Evolutionary conservation across 2,888 invertebrate genomes (phyloP).

Genomic region (Platerodrilus igneus): DNA sequence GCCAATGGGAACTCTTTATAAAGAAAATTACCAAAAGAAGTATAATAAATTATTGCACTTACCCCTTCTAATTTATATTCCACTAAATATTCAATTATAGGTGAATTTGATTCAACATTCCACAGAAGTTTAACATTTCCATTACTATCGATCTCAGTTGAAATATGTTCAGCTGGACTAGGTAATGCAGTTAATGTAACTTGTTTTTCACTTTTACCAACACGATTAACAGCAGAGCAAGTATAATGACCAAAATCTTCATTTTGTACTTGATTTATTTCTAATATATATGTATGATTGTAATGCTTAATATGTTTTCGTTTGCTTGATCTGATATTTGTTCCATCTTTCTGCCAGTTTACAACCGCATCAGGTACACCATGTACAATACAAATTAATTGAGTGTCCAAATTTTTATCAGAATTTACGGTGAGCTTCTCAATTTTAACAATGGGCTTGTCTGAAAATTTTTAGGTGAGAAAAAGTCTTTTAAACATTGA

Average conservation of each 20-base stretch:
- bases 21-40: background rate
- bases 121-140: conserved; percentile 44
- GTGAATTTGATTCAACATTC: conserved; percentile 49
- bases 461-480: conserved; percentile 35
- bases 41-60: conserved; percentile 27
- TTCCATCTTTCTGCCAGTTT: conserved; percentile 40
- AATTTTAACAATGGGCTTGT: conserved; percentile 46
- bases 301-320: conserved; percentile 30
- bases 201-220: conserved; percentile 38
- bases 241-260: conserved; percentile 47
- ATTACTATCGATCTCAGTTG: conserved; percentile 18
- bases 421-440: conserved; percentile 46
- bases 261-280: conserved; percentile 38
- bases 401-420: conserved; percentile 44
- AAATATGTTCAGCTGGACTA: conserved; percentile 23
- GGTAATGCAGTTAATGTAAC: conserved; percentile 39
- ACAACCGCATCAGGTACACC: conserved; percentile 45
- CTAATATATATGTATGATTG: conserved; percentile 38
- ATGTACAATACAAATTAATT: conserved; percentile 47
- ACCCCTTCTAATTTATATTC: conserved; percentile 49
- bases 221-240: conserved; percentile 46
- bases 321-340: conserved; percentile 31
- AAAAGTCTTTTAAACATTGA: conserved; percentile 3
- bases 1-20: conserved; percentile 41
- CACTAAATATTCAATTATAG: conserved; percentile 47